phyloP scores from a whole-genome alignment of 1,140 invertebrate genomes.

The Acromyrmex echinatior region DNA sequence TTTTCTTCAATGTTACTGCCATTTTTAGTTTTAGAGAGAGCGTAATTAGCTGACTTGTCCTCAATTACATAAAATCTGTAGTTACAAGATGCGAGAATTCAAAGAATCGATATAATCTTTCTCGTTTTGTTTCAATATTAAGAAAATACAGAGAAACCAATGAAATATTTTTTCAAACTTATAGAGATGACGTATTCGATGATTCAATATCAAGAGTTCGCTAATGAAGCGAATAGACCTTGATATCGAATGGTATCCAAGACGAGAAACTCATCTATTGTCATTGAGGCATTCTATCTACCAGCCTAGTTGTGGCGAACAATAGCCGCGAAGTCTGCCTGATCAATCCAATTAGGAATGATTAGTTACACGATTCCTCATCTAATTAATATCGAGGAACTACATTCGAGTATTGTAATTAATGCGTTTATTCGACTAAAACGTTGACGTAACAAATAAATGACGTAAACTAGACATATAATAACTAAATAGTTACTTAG shows the following conservation, averaged over 20 bases:
- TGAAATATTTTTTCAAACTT: not conserved
- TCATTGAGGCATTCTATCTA: slow-evolving; percentile 19
- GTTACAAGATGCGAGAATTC: not conserved
- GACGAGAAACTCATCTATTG: slow-evolving; percentile 36
- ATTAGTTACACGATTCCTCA: slow-evolving; percentile 27
- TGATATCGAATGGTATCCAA: slow-evolving; percentile 9
- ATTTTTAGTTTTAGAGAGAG: not conserved
- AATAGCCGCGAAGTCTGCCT: slow-evolving; percentile 37
- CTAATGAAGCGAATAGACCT: not conserved
- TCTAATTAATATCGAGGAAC: slow-evolving; percentile 39
- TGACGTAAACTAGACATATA: not conserved
- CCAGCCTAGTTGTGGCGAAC: slow-evolving; percentile 25
- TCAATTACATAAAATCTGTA: not conserved
- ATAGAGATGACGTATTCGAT: not conserved
- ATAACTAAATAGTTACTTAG: not conserved
- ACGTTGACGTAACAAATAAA: not conserved
- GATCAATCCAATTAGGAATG: slow-evolving; percentile 53
- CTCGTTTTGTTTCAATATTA: not conserved
- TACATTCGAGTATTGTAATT: slow-evolving; percentile 16
- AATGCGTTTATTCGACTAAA: not conserved
- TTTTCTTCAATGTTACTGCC: slow-evolving; percentile 18
- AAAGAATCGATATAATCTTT: not conserved
- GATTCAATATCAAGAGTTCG: not conserved
- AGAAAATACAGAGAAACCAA: not conserved
- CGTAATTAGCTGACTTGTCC: not conserved